These are phyloP conservation scores for Silurus aristotelis DNA, from an alignment of 2,797 vertebrate species.

Conservation along the genomic window DNA sequence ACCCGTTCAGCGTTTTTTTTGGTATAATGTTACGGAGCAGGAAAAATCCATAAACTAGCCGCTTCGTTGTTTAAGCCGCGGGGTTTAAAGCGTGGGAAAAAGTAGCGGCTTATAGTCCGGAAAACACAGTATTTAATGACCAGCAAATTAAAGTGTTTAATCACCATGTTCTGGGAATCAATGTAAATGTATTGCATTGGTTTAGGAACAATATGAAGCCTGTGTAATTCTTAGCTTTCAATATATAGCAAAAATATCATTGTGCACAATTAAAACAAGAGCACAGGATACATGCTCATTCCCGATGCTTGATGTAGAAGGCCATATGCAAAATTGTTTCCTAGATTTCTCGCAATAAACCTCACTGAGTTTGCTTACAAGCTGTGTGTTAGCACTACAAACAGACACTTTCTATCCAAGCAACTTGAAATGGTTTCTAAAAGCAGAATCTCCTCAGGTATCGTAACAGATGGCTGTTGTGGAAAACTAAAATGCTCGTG, in stretches of 20 bases:
- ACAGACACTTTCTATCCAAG: background rate
- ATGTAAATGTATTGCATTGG: background rate
- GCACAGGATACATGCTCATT: background rate
- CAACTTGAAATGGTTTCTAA: slow-evolving; percentile 15
- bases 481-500: background rate
- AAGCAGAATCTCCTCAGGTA: slow-evolving; percentile 8
- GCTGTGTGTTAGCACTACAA: background rate
- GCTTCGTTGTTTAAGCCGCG: too few relatives aligned
- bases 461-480: slow-evolving; percentile 19
- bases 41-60: too few relatives aligned
- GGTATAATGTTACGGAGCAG: too few relatives aligned
- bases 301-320: background rate
- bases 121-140: background rate
- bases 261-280: too few relatives aligned
- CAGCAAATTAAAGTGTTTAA: background rate
- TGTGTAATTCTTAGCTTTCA: background rate
- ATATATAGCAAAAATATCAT: background rate
- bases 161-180: background rate
- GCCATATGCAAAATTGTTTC: background rate
- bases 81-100: too few relatives aligned
- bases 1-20: too few relatives aligned
- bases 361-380: background rate
- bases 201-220: background rate
- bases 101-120: too few relatives aligned
- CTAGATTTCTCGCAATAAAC: background rate